Evolutionary conservation across 2,113 vertebrate species (phyloP).

Genomic region (Pelodiscus sinensis): DNA sequence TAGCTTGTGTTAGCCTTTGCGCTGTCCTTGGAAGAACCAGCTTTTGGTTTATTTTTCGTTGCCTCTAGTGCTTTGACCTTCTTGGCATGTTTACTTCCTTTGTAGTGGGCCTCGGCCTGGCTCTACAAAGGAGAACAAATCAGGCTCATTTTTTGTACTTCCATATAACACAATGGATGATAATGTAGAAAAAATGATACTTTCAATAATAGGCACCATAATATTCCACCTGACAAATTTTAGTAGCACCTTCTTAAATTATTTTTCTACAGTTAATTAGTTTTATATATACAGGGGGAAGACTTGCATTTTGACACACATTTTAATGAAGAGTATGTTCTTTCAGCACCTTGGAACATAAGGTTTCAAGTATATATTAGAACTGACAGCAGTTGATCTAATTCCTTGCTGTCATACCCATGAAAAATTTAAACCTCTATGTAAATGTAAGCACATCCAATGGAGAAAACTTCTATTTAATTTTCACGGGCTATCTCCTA

Average conservation of each 20-base stretch:
- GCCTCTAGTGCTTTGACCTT: constrained; percentile 98
- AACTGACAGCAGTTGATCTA: background rate
- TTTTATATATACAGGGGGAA: background rate
- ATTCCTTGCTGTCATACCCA: background rate
- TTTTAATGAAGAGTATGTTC: constrained; percentile 4
- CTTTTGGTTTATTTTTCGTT: constrained; percentile 92
- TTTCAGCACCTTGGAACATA: constrained; percentile 8
- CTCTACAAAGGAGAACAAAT: constrained; percentile 95
- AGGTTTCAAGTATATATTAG: background rate
- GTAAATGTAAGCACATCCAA: constrained; percentile 21
- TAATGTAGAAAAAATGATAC: constrained; percentile 74
- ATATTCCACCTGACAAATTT: background rate
- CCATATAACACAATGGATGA: constrained; percentile 67
- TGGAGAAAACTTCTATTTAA: background rate
- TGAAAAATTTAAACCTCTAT: constrained; percentile 23
- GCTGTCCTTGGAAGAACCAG: constrained; percentile 86
- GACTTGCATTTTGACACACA: background rate
- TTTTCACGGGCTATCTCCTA: constrained; percentile 10
- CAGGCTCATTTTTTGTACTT: constrained; percentile 84
- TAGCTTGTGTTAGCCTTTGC: constrained; percentile 84
- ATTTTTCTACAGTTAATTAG: background rate
- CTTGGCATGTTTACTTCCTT: constrained; percentile 99
- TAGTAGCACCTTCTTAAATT: background rate
- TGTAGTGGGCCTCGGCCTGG: constrained; percentile 99
- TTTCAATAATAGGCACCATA: constrained; percentile 82